Evolutionary conservation across 2,888 invertebrate species (phyloP).

Genomic region (Eumerus sabulonum): DNA sequence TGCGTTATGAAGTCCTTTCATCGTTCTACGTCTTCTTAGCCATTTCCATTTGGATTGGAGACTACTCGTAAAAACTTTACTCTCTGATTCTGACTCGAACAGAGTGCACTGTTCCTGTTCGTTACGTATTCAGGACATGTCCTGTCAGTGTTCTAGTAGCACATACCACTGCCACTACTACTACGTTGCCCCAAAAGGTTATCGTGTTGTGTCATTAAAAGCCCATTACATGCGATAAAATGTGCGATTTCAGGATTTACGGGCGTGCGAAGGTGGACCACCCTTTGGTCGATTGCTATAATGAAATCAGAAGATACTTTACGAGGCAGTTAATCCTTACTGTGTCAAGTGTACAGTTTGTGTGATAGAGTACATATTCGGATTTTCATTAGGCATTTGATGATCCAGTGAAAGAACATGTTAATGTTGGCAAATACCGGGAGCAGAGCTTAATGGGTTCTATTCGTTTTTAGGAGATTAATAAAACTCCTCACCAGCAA

Average conservation of each 20-base stretch:
- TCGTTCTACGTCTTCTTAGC: neutral
- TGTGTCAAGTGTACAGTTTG: neutral
- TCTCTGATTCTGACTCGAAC: too few relatives aligned
- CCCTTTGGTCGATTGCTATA: constrained; percentile 20
- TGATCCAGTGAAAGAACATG: constrained; percentile 37
- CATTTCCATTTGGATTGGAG: too few relatives aligned
- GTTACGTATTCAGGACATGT: too few relatives aligned
- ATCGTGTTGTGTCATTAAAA: constrained; percentile 57
- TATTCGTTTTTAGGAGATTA: constrained; percentile 36
- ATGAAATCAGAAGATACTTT: constrained; percentile 50
- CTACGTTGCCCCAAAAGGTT: neutral
- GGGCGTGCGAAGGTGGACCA: neutral
- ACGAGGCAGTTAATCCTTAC: neutral
- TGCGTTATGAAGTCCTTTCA: constrained; percentile 19
- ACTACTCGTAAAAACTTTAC: constrained; percentile 33
- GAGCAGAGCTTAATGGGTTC: constrained; percentile 47
- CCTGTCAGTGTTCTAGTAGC: too few relatives aligned
- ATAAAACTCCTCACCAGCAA: constrained; percentile 44
- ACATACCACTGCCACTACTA: too few relatives aligned
- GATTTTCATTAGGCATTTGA: constrained; percentile 30
- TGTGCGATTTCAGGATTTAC: constrained; percentile 56
- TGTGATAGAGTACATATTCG: constrained; percentile 30
- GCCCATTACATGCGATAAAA: constrained; percentile 62
- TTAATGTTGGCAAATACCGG: constrained; percentile 30
- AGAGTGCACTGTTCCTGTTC: neutral